Conservation (phyloP, 2,797 vertebrate genomes). For the Anabas testudineus region DNA sequence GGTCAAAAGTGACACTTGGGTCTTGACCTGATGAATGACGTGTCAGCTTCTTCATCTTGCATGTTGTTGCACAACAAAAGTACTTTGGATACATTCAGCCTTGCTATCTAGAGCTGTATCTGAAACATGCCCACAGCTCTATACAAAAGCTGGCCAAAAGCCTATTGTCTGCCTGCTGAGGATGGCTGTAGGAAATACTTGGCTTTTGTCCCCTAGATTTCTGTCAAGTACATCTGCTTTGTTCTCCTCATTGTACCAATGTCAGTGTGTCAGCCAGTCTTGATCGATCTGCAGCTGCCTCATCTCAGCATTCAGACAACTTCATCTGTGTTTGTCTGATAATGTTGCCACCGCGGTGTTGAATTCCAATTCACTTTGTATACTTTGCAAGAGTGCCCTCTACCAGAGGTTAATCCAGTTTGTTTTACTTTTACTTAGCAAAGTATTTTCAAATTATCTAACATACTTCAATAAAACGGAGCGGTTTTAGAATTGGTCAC, state of each 20-base stretch:
- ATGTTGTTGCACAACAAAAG: background rate
- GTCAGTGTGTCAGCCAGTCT: background rate
- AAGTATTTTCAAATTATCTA: background rate
- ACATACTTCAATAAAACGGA: background rate
- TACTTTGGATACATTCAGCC: background rate
- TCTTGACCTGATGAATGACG: background rate
- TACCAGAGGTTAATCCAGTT: background rate
- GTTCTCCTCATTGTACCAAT: slow-evolving; percentile 10
- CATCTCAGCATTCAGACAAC: background rate
- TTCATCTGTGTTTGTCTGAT: slow-evolving; percentile 23
- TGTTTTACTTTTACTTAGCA: background rate
- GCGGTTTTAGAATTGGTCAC: background rate
- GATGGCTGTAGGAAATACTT: slow-evolving; percentile 13
- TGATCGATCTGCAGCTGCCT: slow-evolving; percentile 1
- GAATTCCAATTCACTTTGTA: background rate
- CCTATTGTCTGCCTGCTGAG: slow-evolving; percentile 19
- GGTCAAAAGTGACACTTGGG: background rate
- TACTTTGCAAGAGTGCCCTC: background rate
- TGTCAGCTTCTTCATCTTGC: background rate
- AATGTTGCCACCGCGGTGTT: background rate
- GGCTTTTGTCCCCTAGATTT: slow-evolving; percentile 30
- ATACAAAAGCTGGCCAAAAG: slow-evolving; percentile 10
- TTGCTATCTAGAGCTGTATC: slow-evolving; percentile 15
- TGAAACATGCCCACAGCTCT: slow-evolving; percentile 5
- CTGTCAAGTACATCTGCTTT: slow-evolving; percentile 19